Evolutionary conservation across 2,888 invertebrate genomes (phyloP), one percentile per base, ranked within the genome.

Genomic region (Leptinotarsa rubiginosa): DNA sequence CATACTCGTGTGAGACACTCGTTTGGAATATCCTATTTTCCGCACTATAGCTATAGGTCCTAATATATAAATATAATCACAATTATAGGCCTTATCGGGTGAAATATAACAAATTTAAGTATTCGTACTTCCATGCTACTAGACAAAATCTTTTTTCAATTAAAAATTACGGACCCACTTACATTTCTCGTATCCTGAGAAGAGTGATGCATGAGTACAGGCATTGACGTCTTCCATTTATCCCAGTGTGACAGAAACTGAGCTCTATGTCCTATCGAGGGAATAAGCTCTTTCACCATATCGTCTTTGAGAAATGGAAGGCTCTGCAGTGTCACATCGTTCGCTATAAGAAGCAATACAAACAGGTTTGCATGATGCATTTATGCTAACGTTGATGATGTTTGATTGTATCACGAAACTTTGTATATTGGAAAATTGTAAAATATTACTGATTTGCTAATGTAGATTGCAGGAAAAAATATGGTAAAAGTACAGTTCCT

Each of bases 251-350:
- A 64, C 64, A 64, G 41, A 64, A 64, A 64, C 64, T 64, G 64
- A 64, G 41, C 31, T 64, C n/a, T 64, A 31, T 64, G 64, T 16
- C 31, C 64, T 64, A 64, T 64, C 31, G 31, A 64, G 64, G 64
- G n/a, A 64, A 64, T 64, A 31, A 64, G 64, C 31, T 64, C 64
- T 64, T 64, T 64, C 31, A 64, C 64, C 64, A 64, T 64, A 56
- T 56, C 20, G 20, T 56, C 56, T 56, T 56, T 56, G 56, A 56
- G 18, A 56, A 56, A 56, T 56, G 64, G 64, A 64, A 64, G 64
- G 64, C 64, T 64, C 64, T 31, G 64, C 64, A 64, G 64, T 31
- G 64, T 64, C 25, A 64, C 31, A 64, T 64, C 64, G 31, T 64
- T 64, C 31, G 4, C 25, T 31, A 31, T 31, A 31, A 31, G 1